phyloP scores from a whole-genome alignment of 2,797 vertebrate species.

The Melanotaenia trifasciata region DNA sequence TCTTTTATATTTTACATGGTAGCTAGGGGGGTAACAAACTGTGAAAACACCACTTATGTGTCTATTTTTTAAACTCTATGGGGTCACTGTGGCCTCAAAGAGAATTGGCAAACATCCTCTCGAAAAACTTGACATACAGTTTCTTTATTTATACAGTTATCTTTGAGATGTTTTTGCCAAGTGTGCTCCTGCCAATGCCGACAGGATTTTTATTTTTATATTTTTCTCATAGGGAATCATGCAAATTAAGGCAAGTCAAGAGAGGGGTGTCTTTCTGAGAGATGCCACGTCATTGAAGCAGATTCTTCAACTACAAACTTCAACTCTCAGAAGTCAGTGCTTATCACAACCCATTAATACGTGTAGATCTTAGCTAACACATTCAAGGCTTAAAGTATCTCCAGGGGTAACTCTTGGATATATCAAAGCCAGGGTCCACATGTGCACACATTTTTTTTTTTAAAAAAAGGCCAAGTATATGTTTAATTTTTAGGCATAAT shows the following conservation, averaged over 20 bases:
- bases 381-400: background rate
- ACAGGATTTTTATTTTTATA: slow-evolving; percentile 11
- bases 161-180: slow-evolving; percentile 43
- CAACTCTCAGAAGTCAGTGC: background rate
- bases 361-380: background rate
- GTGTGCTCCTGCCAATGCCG: slow-evolving; percentile 19
- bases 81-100: slow-evolving; percentile 55
- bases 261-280: background rate
- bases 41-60: slow-evolving; percentile 56
- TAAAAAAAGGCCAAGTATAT: background rate
- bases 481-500: too few relatives aligned
- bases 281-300: background rate
- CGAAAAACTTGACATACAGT: slow-evolving; percentile 37
- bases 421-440: background rate
- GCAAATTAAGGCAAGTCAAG: slow-evolving; percentile 23
- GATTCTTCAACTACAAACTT: background rate
- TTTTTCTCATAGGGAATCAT: slow-evolving; percentile 13
- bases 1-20: slow-evolving; percentile 61
- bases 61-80: slow-evolving; percentile 46
- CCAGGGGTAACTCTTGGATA: background rate
- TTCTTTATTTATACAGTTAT: slow-evolving; percentile 42
- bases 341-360: background rate
- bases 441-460: background rate
- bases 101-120: slow-evolving; percentile 50
- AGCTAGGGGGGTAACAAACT: slow-evolving; percentile 41